phyloP scores from a whole-genome alignment of 2,113 vertebrate genomes.

The Rhinopomastus cyanomelas region DNA sequence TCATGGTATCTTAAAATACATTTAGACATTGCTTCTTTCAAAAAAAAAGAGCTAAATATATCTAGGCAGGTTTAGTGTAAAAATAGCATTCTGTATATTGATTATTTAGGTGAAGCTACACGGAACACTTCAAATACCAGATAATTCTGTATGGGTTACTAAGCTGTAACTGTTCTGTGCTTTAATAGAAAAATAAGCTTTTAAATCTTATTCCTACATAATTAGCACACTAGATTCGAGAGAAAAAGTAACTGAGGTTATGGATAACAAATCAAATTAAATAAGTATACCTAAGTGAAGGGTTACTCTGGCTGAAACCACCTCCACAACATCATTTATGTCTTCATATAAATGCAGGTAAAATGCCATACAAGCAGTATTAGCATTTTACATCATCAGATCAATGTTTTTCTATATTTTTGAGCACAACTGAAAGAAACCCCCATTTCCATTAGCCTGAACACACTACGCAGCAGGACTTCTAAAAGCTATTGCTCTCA shows the following conservation, averaged over 20 bases:
- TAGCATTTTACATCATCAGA: background rate
- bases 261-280: background rate
- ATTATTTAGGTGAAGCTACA: background rate
- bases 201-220: background rate
- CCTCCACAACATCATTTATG: background rate
- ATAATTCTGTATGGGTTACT: background rate
- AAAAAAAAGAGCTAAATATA: background rate
- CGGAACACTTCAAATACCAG: background rate
- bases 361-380: background rate
- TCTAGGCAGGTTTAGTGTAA: background rate
- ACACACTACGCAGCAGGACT: constrained; percentile 20
- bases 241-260: background rate
- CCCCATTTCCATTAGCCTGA: constrained; percentile 2
- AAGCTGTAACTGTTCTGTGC: background rate
- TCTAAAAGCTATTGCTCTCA: constrained; percentile 17
- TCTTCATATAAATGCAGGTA: background rate
- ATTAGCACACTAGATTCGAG: background rate
- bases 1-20: background rate
- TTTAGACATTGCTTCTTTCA: background rate
- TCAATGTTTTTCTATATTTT: background rate
- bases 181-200: background rate
- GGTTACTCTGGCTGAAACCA: background rate
- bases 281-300: background rate
- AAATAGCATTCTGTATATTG: background rate
- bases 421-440: background rate